phyloP scores from a whole-genome alignment of 2,888 invertebrate species.

The Branchellion lobata region DNA sequence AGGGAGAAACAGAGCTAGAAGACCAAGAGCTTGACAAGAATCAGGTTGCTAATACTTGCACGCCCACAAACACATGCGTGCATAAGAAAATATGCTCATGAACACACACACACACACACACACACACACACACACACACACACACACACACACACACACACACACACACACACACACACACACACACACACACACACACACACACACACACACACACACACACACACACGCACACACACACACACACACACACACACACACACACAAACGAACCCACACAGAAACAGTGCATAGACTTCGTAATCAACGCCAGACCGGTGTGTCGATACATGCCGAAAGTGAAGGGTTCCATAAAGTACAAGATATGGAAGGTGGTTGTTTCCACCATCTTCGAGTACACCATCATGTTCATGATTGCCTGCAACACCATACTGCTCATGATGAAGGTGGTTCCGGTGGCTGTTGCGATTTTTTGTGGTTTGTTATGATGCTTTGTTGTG shows the following conservation, averaged over 20 bases:
- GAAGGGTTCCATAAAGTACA: slow-evolving; percentile 92
- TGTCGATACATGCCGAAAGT: slow-evolving; percentile 97
- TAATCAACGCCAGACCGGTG: slow-evolving; percentile 94
- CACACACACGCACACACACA: slow-evolving; percentile 82
- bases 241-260: slow-evolving; percentile 65
- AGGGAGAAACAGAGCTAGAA: slow-evolving; percentile 98
- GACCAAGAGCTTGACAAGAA: slow-evolving; percentile 99
- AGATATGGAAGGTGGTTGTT: slow-evolving; percentile 95
- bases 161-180: slow-evolving; percentile 72
- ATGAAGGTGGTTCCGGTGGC: no score
- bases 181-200: slow-evolving; percentile 84
- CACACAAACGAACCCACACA: slow-evolving; percentile 64
- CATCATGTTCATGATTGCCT: slow-evolving; percentile 99
- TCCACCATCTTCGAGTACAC: slow-evolving; percentile 99
- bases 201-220: slow-evolving; percentile 54
- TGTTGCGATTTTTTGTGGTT: no score
- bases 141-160: slow-evolving; percentile 69
- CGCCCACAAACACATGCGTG: no score
- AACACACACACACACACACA: slow-evolving; percentile 8
- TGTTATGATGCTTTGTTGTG: not conserved
- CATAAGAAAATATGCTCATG: no score
- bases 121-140: slow-evolving; percentile 86
- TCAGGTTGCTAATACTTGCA: slow-evolving; percentile 72
- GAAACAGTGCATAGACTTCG: slow-evolving; percentile 99
- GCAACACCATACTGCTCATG: slow-evolving; percentile 98